A percentile compares a stretch with the other conserved stretches of the same genome.
phyloP scores from a whole-genome alignment of 2,113 vertebrate species.

The Takifugu flavidus region DNA sequence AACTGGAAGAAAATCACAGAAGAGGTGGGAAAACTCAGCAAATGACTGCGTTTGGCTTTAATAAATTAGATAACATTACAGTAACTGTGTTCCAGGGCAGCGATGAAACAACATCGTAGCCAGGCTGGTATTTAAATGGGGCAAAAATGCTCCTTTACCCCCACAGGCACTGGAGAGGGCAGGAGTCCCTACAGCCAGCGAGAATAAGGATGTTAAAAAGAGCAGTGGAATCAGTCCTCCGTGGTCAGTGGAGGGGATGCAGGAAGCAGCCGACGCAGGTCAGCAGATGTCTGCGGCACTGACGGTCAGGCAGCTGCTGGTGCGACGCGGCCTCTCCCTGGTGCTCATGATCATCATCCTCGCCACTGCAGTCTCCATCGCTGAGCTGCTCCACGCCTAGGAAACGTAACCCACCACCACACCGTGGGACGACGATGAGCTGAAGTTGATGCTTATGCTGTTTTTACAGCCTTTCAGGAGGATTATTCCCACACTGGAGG shows the following conservation, averaged over 20 bases:
- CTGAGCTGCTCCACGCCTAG: conserved; percentile 45
- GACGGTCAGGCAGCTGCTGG: conserved; percentile 60
- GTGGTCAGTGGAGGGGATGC: conserved; percentile 5
- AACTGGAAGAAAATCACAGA: conserved; percentile 82
- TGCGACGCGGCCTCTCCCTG: conserved; percentile 55
- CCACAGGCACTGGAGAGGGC: conserved; percentile 46
- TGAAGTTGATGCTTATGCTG: background rate
- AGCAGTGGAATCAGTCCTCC: background rate
- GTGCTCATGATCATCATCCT: conserved; percentile 66
- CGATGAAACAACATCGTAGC: too few species aligned
- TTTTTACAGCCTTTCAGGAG: background rate
- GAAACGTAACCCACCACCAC: too few species aligned
- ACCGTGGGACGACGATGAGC: too few species aligned
- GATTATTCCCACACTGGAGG: too few species aligned
- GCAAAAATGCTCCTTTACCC: background rate
- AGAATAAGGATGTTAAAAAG: background rate
- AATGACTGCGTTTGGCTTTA: too few species aligned
- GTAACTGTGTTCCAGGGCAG: background rate
- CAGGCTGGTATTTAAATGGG: background rate
- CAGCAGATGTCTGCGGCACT: conserved; percentile 22
- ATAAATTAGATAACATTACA: too few species aligned
- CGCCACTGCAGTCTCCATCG: conserved; percentile 56
- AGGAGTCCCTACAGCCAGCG: conserved; percentile 22
- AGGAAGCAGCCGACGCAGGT: conserved; percentile 14
- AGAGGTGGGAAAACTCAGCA: conserved; percentile 68